These are phyloP conservation scores for Hirtodrosophila trivittata DNA, from an alignment of 2,888 invertebrate genomes.

Conservation along the genomic window DNA sequence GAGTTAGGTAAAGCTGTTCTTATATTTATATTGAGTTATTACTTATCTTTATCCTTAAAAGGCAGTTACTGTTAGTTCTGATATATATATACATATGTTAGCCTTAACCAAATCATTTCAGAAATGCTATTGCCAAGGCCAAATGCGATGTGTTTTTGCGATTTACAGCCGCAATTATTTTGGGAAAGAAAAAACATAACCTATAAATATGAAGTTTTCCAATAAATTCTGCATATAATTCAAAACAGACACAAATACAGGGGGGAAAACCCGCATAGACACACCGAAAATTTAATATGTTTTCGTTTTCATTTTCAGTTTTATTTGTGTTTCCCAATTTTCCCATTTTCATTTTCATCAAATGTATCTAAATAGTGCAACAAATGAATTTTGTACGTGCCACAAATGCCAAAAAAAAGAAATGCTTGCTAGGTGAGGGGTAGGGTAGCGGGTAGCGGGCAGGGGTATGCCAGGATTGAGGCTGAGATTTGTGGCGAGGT, in stretches of 20 bases:
- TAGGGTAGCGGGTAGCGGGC: background rate
- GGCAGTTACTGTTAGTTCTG: too few species aligned
- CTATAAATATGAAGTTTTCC: too few species aligned
- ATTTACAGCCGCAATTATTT: too few species aligned
- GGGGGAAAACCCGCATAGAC: background rate
- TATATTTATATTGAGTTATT: too few species aligned
- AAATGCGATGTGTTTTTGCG: too few species aligned
- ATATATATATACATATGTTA: too few species aligned
- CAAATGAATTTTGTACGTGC: slow-evolving; percentile 77
- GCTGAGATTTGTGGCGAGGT: slow-evolving; percentile 68
- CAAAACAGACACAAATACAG: background rate
- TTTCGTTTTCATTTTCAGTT: slow-evolving; percentile 35
- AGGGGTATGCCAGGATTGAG: slow-evolving; percentile 6
- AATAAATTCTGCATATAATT: background rate
- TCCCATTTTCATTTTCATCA: slow-evolving; percentile 71
- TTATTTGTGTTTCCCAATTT: slow-evolving; percentile 53
- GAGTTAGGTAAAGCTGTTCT: slow-evolving; percentile 3
- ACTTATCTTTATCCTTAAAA: too few species aligned
- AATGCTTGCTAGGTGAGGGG: background rate
- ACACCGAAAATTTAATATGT: background rate
- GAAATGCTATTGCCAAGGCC: too few species aligned
- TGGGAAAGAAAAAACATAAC: too few species aligned
- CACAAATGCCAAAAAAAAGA: slow-evolving; percentile 62
- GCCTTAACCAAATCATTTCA: too few species aligned
- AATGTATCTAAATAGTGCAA: slow-evolving; percentile 70